Conservation (phyloP, 2,888 invertebrate species). For the Hirtodrosophila confusa region DNA sequence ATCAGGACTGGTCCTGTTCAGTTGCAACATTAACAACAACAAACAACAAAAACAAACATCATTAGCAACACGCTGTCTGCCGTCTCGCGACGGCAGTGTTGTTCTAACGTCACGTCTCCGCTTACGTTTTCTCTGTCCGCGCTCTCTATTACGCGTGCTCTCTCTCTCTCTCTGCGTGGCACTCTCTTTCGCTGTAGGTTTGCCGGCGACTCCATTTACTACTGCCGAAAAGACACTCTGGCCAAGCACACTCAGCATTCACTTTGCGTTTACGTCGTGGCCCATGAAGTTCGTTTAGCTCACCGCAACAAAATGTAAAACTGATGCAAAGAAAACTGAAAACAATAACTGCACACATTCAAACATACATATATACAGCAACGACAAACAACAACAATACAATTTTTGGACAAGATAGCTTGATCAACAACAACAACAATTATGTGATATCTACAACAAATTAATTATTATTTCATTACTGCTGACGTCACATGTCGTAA, state of each 20-base stretch:
- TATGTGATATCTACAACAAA: constrained; percentile 74
- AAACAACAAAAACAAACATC: constrained; percentile 4
- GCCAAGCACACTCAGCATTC: constrained; percentile 46
- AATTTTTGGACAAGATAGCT: constrained; percentile 16
- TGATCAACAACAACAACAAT: constrained; percentile 54
- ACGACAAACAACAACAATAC: constrained; percentile 46
- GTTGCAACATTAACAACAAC: constrained; percentile 9
- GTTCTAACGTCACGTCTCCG: constrained; percentile 29
- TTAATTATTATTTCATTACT: constrained; percentile 55
- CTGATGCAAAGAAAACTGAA: constrained; percentile 38
- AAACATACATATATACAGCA: constrained; percentile 38
- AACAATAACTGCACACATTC: constrained; percentile 44
- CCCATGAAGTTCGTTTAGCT: constrained; percentile 69
- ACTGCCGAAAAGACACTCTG: constrained; percentile 51
- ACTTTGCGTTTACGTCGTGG: constrained; percentile 74
- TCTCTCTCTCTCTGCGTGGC: constrained; percentile 27
- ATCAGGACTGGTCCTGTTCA: constrained; percentile 15
- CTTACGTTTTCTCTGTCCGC: constrained; percentile 56
- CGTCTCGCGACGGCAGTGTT: constrained; percentile 9
- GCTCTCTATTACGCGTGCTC: not conserved
- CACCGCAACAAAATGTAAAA: constrained; percentile 55
- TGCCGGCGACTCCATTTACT: constrained; percentile 69
- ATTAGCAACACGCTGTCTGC: constrained; percentile 28
- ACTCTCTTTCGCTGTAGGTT: constrained; percentile 54
- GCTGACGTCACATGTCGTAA: constrained; percentile 68